Evolutionary conservation across 2,888 invertebrate genomes (phyloP).

Genomic region (Drosophila meridiana): DNA sequence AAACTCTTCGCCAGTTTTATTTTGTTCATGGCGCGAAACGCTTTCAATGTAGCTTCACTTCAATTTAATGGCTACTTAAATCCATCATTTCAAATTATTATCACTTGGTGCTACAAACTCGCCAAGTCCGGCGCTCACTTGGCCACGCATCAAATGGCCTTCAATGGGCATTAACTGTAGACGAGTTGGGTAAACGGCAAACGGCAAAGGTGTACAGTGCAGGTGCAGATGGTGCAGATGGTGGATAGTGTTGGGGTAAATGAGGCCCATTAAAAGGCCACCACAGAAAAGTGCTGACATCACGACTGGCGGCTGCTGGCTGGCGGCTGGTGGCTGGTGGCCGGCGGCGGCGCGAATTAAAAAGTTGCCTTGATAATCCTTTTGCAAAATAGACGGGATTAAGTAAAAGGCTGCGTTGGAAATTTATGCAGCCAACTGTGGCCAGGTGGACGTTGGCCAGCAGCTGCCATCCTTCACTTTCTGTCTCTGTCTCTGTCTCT

Average conservation of each 20-base stretch:
- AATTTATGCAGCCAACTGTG: conserved; percentile 70
- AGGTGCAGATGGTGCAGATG: conserved; percentile 6
- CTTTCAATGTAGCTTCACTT: conserved; percentile 52
- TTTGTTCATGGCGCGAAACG: conserved; percentile 3
- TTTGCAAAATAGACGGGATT: conserved; percentile 79
- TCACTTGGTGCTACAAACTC: conserved; percentile 54
- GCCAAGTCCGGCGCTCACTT: conserved; percentile 61
- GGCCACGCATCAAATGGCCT: conserved; percentile 76
- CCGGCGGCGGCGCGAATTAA: conserved; percentile 65
- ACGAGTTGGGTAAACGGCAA: conserved; percentile 19
- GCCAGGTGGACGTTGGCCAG: conserved; percentile 60
- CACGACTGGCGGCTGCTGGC: conserved; percentile 38
- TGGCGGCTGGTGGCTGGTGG: conserved; percentile 18
- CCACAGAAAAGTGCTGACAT: conserved; percentile 75
- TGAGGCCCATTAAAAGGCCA: conserved; percentile 65
- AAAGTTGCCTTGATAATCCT: conserved; percentile 80
- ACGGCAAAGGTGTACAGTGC: conserved; percentile 11
- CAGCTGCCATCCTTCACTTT: conserved; percentile 22
- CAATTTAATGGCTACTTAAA: conserved; percentile 76
- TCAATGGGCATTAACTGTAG: conserved; percentile 69
- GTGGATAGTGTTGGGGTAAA: not conserved
- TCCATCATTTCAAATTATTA: conserved; percentile 75
- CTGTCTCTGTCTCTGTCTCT: not conserved
- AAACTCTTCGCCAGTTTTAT: not conserved
- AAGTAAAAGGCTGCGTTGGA: conserved; percentile 73